Evolutionary conservation across 2,888 invertebrate species (phyloP).

Genomic region (Drosophila mettleri): DNA sequence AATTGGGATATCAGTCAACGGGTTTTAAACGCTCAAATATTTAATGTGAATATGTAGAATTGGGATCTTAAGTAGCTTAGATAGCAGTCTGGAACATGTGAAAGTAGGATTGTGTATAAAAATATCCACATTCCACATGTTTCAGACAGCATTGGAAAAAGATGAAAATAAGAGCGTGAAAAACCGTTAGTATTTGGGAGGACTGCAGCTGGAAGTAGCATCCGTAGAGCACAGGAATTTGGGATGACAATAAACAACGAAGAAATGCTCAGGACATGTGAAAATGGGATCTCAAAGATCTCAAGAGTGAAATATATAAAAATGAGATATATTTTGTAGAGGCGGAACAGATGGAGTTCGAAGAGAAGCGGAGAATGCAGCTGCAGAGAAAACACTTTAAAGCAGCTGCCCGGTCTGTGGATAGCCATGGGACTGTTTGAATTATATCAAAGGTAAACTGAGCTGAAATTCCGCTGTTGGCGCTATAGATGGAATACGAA

Average conservation of each 20-base stretch:
- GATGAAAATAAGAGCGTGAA: too few relatives aligned
- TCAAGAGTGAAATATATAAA: too few relatives aligned
- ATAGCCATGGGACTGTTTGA: neutral
- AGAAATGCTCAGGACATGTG: too few relatives aligned
- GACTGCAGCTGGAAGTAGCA: too few relatives aligned
- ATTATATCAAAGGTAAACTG: constrained; percentile 6
- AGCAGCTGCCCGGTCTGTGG: neutral
- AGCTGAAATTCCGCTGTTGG: constrained; percentile 13
- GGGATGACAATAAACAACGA: too few relatives aligned
- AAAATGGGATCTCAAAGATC: neutral
- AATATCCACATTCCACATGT: too few relatives aligned
- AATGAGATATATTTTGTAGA: neutral
- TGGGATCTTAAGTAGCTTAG: neutral
- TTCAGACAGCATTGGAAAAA: too few relatives aligned
- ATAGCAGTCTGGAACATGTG: neutral
- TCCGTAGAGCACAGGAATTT: too few relatives aligned
- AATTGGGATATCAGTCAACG: neutral
- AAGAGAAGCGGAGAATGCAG: neutral
- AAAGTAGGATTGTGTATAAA: too few relatives aligned
- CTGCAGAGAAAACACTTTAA: neutral
- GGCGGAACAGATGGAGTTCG: neutral
- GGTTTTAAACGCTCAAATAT: neutral
- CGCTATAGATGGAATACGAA: constrained; percentile 7
- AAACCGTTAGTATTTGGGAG: too few relatives aligned
- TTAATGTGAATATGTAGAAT: neutral